phyloP scores from a whole-genome alignment of 2,888 invertebrate species.

The Cerastis rubricosa region DNA sequence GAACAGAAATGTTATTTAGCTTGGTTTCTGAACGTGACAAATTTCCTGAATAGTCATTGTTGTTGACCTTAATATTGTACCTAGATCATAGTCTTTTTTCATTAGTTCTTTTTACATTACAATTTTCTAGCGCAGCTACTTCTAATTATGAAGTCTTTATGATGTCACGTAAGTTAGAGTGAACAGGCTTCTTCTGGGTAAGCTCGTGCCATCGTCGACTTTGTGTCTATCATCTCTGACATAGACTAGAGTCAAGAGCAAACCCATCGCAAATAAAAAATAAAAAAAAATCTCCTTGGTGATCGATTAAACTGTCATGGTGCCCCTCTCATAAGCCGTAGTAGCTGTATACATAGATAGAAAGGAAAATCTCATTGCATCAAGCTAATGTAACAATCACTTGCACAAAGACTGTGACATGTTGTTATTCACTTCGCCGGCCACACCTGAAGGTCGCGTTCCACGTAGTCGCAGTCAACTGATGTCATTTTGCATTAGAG shows the following conservation, averaged over 20 bases:
- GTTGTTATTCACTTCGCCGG: constrained; percentile 66
- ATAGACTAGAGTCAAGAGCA: too few relatives aligned
- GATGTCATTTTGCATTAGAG: constrained; percentile 74
- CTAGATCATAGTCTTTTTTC: background rate
- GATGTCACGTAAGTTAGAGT: too few relatives aligned
- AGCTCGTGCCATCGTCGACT: too few relatives aligned
- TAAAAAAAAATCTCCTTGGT: constrained; percentile 8
- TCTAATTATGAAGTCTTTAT: background rate
- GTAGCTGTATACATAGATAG: background rate
- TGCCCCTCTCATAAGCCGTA: background rate
- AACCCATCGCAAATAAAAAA: too few relatives aligned
- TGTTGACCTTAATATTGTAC: background rate
- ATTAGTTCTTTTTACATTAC: background rate
- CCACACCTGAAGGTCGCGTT: constrained; percentile 78
- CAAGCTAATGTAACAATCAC: constrained; percentile 61
- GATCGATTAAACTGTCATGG: constrained; percentile 24
- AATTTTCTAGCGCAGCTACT: background rate
- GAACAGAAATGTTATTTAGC: background rate
- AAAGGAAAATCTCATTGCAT: constrained; percentile 55
- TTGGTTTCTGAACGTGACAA: background rate
- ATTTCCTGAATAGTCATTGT: background rate
- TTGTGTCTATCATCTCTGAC: too few relatives aligned
- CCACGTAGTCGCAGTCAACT: constrained; percentile 72
- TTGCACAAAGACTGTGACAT: constrained; percentile 59
- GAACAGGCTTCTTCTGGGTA: too few relatives aligned